Evolutionary conservation across 2,113 vertebrate genomes (phyloP).

Genomic region (Psilopogon haemacephalus): DNA sequence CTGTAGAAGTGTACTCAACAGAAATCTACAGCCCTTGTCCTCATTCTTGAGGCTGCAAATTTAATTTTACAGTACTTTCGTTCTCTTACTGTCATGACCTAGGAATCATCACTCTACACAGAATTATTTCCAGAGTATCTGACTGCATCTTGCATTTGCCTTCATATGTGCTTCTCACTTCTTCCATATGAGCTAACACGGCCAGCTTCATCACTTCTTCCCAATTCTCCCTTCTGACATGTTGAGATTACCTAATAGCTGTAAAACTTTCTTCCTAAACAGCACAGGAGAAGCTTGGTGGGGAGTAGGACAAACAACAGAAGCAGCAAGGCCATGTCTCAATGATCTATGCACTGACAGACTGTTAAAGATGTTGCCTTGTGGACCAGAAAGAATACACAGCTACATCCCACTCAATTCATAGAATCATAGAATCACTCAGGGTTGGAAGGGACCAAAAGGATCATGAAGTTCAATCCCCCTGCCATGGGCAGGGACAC

Average conservation of each 20-base stretch:
- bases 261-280: neutral
- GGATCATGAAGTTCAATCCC: too few relatives aligned
- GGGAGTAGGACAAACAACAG: neutral
- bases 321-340: neutral
- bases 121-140: neutral
- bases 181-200: rapidly evolving
- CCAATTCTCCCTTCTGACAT: too few relatives aligned
- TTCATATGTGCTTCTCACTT: neutral
- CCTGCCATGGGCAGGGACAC: too few relatives aligned
- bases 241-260: neutral
- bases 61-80: neutral
- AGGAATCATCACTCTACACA: neutral
- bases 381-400: neutral
- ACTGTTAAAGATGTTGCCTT: neutral
- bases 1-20: neutral
- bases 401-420: neutral
- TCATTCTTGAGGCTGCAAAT: neutral
- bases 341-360: neutral
- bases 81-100: neutral
- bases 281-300: neutral
- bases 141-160: neutral
- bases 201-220: neutral
- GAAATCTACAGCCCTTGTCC: neutral
- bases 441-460: too few relatives aligned
- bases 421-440: too few relatives aligned